Base-by-base conservation (phyloP, 2,113 vertebrate species). In the Nicator chloris region DNA sequence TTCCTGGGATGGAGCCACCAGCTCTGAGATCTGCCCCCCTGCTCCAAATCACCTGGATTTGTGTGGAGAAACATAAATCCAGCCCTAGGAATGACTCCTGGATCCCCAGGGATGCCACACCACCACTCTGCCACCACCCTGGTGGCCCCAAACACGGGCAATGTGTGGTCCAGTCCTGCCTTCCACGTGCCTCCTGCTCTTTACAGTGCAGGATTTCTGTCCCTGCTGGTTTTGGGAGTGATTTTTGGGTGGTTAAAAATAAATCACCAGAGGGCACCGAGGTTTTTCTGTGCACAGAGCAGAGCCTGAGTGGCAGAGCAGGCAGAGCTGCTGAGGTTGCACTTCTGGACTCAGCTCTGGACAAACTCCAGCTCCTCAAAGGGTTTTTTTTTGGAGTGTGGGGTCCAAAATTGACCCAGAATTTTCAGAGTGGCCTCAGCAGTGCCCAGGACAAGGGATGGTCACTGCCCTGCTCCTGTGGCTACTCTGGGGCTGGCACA, bases 161-260 rank as follows among this genome's bases (percentile, higher is more conserved):
- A 4, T 4, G 2, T 5, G 18, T 11, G 30, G 2, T 15, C 61
- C 37, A 33, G 24, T 10, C 33, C 60, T 54, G 70, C 59, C 49
- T 61, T 20, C n/a, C 31, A 0, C 2, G 8, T 7, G 17, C 33
- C 45, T 39, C 3, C 40, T 3, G 0, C n/a, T 75, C 57, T 33
- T 56, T 20, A 26, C 56, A 80, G 86, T 30, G 1, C 31, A 8
- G 73, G 8, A 26, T 64, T 88, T 47, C 73, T 85, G 65, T 20
- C 61, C 60, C 14, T 24, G 15, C 53, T 64, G 5, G 1, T 49
- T 40, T n/a, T 17, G 2, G 1, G 50, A 64, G 54, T 7, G 70
- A 40, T 69, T 82, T 90, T 73, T 50, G 23, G 17, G 30, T 4
- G 51, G 23, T 31, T 73, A 30, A 65, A 82, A 85, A 51, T 69